Percentiles rank a stretch among this genome's conserved stretches.
phyloP scores from a whole-genome alignment of 2,888 invertebrate species.

The Heterodera filipjevi region DNA sequence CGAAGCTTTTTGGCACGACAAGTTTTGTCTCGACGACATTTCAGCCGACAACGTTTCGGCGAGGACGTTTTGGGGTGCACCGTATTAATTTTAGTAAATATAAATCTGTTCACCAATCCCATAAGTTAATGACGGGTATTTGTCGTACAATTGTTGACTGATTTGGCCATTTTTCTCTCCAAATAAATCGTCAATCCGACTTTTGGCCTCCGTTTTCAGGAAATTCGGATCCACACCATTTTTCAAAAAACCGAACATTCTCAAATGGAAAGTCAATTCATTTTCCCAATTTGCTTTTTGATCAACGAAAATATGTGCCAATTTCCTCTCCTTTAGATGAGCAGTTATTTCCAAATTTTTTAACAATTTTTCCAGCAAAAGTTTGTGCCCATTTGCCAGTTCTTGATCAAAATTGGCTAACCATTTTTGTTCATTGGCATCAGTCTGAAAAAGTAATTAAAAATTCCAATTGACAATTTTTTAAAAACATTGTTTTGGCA shows the following conservation, averaged over 20 bases:
- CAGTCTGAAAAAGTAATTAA: no score
- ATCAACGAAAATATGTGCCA: background rate
- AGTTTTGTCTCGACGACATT: no score
- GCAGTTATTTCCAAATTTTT: no score
- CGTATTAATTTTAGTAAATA: no score
- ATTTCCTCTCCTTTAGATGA: background rate
- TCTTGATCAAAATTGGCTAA: no score
- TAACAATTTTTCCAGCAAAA: background rate
- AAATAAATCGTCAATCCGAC: background rate
- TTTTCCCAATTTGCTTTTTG: slow-evolving; percentile 1
- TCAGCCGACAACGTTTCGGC: background rate
- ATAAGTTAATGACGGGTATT: background rate
- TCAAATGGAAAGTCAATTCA: background rate
- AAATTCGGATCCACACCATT: background rate
- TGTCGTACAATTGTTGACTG: background rate
- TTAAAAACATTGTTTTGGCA: no score
- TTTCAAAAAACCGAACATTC: background rate
- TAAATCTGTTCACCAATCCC: slow-evolving; percentile 1
- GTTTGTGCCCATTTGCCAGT: no score
- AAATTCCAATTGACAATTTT: no score
- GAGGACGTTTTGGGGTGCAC: no score
- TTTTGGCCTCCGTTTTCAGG: background rate
- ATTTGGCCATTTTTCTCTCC: background rate
- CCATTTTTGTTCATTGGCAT: no score
- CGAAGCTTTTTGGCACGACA: no score